Conservation (phyloP, 2,113 vertebrate species). For the Amblyopsis rosae region DNA sequence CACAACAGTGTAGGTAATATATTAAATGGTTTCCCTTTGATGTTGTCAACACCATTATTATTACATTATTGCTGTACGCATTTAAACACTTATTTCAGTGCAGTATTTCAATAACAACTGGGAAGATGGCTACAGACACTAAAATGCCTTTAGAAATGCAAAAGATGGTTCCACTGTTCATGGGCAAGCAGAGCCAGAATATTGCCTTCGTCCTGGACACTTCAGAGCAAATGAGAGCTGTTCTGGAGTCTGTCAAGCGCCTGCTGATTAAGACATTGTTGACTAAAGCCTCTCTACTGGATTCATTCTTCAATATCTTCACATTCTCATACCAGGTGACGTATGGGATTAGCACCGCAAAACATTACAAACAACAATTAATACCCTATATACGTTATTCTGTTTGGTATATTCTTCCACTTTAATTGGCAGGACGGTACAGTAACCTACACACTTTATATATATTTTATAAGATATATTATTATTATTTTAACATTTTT, state of each 20-base stretch:
- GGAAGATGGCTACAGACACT: constrained; percentile 25
- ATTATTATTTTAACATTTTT: no score
- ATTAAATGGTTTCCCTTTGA: background rate
- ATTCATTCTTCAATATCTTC: constrained; percentile 74
- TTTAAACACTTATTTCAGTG: background rate
- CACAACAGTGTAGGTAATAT: background rate
- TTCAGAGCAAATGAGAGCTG: constrained; percentile 57
- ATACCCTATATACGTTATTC: background rate
- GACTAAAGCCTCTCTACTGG: constrained; percentile 56
- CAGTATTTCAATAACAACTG: constrained; percentile 1
- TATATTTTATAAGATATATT: no score
- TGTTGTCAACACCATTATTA: background rate
- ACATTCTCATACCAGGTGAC: constrained; percentile 68
- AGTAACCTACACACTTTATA: no score
- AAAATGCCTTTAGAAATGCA: constrained; percentile 10
- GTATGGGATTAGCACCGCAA: background rate
- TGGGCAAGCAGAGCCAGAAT: constrained; percentile 52
- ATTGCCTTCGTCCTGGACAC: constrained; percentile 64
- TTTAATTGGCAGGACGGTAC: no score
- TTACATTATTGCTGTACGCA: background rate
- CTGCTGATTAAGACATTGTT: constrained; percentile 68
- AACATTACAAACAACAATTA: background rate
- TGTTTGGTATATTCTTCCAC: no score
- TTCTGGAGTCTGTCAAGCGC: constrained; percentile 62
- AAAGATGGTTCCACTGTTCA: constrained; percentile 48